Conservation (phyloP, 1,140 invertebrate species). For the Octopus bimaculoides region DNA sequence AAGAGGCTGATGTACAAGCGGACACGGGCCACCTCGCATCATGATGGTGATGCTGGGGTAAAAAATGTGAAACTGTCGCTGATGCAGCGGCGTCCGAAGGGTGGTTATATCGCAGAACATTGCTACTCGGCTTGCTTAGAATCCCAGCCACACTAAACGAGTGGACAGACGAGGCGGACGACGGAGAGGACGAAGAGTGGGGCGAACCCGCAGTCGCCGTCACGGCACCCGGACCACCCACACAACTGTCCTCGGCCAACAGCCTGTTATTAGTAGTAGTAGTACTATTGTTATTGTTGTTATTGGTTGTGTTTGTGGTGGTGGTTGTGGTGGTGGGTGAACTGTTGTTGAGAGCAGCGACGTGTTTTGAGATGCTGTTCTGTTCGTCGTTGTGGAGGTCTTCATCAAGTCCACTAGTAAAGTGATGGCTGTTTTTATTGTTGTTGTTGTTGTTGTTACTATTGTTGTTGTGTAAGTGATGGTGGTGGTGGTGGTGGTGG, state of each 20-base stretch:
- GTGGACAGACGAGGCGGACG: background rate
- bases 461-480: constrained; percentile 1
- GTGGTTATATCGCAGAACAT: background rate
- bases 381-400: too few species aligned
- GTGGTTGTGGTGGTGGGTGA: background rate
- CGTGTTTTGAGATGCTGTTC: too few species aligned
- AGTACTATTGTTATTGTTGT: background rate
- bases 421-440: too few species aligned
- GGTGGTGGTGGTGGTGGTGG: background rate
- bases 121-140: constrained; percentile 7
- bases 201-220: background rate
- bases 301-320: background rate
- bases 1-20: background rate
- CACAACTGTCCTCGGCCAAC: background rate
- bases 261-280: background rate
- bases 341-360: too few species aligned
- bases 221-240: background rate
- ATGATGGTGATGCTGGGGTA: background rate
- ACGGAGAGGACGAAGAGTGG: background rate
- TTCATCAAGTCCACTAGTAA: too few species aligned
- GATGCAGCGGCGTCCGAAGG: background rate
- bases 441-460: background rate
- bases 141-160: constrained; percentile 12
- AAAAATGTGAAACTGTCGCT: background rate
- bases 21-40: constrained; percentile 1